Percentiles rank a stretch among this genome's conserved stretches.
These are phyloP conservation scores for Didymodactylos carnosus DNA, from an alignment of 2,888 invertebrate genomes.

Conservation along the genomic window DNA sequence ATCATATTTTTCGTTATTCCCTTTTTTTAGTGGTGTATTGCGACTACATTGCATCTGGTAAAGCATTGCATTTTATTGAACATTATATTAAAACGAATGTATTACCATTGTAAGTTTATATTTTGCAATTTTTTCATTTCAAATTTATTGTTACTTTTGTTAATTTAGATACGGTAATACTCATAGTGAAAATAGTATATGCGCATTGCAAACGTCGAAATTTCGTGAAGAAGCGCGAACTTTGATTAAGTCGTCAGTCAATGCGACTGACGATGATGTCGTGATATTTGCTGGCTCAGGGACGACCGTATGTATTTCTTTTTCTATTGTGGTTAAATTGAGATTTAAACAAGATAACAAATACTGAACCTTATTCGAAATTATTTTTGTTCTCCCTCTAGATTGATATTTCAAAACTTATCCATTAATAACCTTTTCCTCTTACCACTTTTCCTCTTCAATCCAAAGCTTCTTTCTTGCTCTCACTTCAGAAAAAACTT, in stretches of 20 bases:
- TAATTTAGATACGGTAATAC: slow-evolving; percentile 19
- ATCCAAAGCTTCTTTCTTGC: no score
- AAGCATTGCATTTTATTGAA: slow-evolving; percentile 4
- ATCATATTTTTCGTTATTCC: no score
- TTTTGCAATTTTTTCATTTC: neutral
- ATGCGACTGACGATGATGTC: slow-evolving; percentile 19
- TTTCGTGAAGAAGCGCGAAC: slow-evolving; percentile 18
- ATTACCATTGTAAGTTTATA: neutral
- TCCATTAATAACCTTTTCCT: no score
- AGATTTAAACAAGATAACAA: no score
- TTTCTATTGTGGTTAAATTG: rapidly evolving
- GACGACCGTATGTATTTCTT: slow-evolving; percentile 2
- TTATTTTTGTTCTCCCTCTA: neutral
- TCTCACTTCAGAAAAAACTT: no score
- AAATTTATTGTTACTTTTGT: neutral
- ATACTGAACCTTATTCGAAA: no score
- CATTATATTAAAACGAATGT: neutral
- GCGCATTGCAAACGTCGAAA: slow-evolving; percentile 18
- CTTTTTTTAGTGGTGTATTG: slow-evolving; percentile 12
- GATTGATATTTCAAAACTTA: no score
- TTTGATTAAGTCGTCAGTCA: slow-evolving; percentile 20
- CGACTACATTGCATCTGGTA: slow-evolving; percentile 16
- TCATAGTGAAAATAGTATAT: slow-evolving; percentile 18
- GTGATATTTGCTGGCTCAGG: slow-evolving; percentile 23
- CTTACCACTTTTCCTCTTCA: no score